phyloP scores from a whole-genome alignment of 1,140 invertebrate genomes.

The Antheraea mylitta region DNA sequence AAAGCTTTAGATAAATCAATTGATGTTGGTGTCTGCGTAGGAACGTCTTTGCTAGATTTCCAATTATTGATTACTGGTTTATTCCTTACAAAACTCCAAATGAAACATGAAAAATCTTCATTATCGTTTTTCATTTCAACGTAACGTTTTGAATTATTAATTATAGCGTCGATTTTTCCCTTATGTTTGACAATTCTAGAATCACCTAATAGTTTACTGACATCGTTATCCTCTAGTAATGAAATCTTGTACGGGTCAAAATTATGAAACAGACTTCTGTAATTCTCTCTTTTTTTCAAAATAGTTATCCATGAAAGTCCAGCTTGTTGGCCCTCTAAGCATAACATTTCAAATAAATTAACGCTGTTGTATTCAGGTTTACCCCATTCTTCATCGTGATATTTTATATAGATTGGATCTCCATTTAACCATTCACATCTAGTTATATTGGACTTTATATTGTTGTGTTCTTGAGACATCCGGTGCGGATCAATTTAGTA shows the following conservation, averaged over 20 bases:
- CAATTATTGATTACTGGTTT: constrained; percentile 54
- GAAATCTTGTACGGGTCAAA: constrained; percentile 54
- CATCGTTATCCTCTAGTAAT: constrained; percentile 36
- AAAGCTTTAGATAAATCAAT: constrained; percentile 50
- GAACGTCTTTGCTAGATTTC: constrained; percentile 42
- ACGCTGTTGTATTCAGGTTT: constrained; percentile 46
- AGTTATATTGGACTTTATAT: constrained; percentile 13
- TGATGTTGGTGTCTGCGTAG: constrained; percentile 49
- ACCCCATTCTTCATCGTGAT: constrained; percentile 69
- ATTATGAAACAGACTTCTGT: constrained; percentile 47
- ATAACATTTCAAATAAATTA: constrained; percentile 64
- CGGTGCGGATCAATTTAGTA: background rate
- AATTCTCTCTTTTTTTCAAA: constrained; percentile 60
- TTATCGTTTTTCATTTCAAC: constrained; percentile 48
- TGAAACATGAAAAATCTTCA: constrained; percentile 55
- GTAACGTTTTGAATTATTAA: constrained; percentile 62
- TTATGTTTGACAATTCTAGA: constrained; percentile 54
- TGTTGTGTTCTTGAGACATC: background rate
- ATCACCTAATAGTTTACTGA: constrained; percentile 36
- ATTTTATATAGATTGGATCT: constrained; percentile 57
- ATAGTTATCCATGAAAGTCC: constrained; percentile 69
- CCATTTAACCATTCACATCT: constrained; percentile 58
- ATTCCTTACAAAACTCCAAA: constrained; percentile 61
- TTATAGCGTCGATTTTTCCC: constrained; percentile 59
- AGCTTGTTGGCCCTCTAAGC: constrained; percentile 70